Conservation (phyloP, 2,797 vertebrate species). For the Xyrichtys novacula region DNA sequence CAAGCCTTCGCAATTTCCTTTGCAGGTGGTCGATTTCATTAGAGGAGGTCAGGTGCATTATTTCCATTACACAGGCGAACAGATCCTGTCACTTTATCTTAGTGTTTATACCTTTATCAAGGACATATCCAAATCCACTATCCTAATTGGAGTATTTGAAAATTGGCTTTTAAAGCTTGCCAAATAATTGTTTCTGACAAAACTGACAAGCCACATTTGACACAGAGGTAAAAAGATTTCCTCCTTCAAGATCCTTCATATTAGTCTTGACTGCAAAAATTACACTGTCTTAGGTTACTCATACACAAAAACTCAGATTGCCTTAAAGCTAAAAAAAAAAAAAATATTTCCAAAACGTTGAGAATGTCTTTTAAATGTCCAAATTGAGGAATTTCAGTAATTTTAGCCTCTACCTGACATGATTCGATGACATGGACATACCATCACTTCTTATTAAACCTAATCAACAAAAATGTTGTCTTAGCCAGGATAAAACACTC, state of each 20-base stretch:
- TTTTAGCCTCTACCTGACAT: no score
- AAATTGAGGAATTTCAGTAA: background rate
- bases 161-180: background rate
- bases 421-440: no score
- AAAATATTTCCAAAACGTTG: background rate
- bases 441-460: background rate
- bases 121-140: background rate
- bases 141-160: constrained; percentile 5
- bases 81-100: constrained; percentile 16
- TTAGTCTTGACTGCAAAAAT: background rate
- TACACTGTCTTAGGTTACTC: background rate
- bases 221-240: background rate
- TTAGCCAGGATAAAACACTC: background rate
- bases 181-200: constrained; percentile 13
- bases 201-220: background rate
- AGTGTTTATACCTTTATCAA: constrained; percentile 8
- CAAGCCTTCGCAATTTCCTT: constrained; percentile 56
- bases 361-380: background rate
- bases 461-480: background rate
- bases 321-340: background rate
- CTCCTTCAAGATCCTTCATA: background rate
- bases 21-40: constrained; percentile 34
- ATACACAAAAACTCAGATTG: background rate
- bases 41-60: constrained; percentile 36
- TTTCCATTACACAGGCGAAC: constrained; percentile 5